Evolutionary conservation across 2,113 vertebrate genomes (phyloP), one percentile per base, ranked within the genome.

Genomic region (Archilochus colubris): DNA sequence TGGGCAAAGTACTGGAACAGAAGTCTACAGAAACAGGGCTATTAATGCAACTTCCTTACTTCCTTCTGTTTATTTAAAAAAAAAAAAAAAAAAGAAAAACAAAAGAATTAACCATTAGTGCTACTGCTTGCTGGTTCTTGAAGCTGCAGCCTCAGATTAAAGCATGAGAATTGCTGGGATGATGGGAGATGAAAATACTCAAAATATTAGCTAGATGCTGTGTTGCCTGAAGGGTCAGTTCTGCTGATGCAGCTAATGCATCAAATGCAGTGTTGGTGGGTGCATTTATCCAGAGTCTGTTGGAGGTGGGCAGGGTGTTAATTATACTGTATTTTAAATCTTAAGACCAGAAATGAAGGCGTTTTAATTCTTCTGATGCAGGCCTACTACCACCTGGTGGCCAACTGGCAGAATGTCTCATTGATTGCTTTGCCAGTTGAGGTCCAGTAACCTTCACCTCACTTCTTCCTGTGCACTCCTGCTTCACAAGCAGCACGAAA

Each of bases 381-480:
- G 69, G 44, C 69, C 54, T 75, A 64, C 7, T 87, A 84, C 81
- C 87, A 91, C 55, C 91, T 91, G 51, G 62, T 62, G 93, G 94
- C 59, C 70, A 62, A 30, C 36, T 21, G 54, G 62, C 84, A 82
- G 63, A 66, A 87, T 53, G 16, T 21, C 58, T 51, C 23, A 21
- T 19, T 3, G n/a, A 30, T 24, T 58, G 27, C 48, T 38, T 7
- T 0, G 0, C 33, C 46, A 17, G 12, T 30, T 36, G 5, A 0
- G 8, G 31, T 38, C 44, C 50, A 23, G 38, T 9, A 53, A 25
- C 43, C 21, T 30, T 31, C n/a, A 31, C 14, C 25, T 46, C 3
- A 0, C 30, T 50, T 25, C 31, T 28, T 63, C 38, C 48, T 48
- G 28, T 12, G 53, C 9, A 1, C 13, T 74, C 22, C 79, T 78